Evolutionary conservation across 2,888 invertebrate species (phyloP).

Genomic region (Cheilosia scutellata): DNA sequence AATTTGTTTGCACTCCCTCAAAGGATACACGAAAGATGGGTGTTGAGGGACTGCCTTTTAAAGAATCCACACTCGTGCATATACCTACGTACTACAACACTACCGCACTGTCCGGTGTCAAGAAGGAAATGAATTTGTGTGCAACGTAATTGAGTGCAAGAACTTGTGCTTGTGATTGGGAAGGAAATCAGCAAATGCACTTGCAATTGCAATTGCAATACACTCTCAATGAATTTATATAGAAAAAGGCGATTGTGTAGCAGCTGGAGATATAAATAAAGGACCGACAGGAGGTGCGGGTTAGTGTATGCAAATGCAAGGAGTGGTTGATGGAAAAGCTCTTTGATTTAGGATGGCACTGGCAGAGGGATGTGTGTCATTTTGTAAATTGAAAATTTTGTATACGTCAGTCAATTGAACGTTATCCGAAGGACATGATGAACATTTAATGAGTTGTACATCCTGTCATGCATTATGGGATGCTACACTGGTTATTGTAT

Average conservation of each 20-base stretch:
- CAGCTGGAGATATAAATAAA: constrained; percentile 7
- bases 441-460: constrained; percentile 65
- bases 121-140: constrained; percentile 65
- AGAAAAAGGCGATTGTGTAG: neutral
- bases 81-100: constrained; percentile 2
- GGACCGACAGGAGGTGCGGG: neutral
- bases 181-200: constrained; percentile 33
- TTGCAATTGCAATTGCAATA: neutral
- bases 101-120: constrained; percentile 40
- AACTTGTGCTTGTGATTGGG: constrained; percentile 48
- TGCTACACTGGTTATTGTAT: neutral
- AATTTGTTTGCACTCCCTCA: constrained; percentile 65
- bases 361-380: constrained; percentile 28
- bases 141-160: constrained; percentile 18
- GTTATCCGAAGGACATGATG: constrained; percentile 56
- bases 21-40: constrained; percentile 45
- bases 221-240: neutral
- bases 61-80: constrained; percentile 7
- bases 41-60: constrained; percentile 19
- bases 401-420: constrained; percentile 56
- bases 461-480: constrained; percentile 45
- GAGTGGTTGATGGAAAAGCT: neutral
- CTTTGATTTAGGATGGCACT: constrained; percentile 16
- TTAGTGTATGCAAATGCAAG: neutral
- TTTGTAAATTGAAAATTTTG: constrained; percentile 62